Conservation (phyloP, 2,888 invertebrate species). For the Conistra vaccinii region DNA sequence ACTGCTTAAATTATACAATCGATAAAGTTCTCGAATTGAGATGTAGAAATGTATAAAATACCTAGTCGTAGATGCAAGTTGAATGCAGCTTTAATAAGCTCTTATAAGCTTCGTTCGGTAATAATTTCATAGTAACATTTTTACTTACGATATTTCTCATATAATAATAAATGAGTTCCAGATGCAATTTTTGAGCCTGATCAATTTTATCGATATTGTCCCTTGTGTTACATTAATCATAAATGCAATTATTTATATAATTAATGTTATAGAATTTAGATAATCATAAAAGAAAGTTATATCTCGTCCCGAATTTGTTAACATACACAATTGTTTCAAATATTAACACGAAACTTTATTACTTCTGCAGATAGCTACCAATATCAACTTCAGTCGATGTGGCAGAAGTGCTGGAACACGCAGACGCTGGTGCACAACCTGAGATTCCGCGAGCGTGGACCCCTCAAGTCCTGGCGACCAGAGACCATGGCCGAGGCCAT, state of each 20-base stretch:
- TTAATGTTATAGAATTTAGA: no score
- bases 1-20: slow-evolving; percentile 36
- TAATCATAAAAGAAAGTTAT: background rate
- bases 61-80: background rate
- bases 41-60: slow-evolving; percentile 12
- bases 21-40: slow-evolving; percentile 36
- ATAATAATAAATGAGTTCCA: background rate
- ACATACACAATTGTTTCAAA: background rate
- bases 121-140: background rate
- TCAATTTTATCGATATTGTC: background rate
- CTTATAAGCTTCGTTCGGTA: background rate
- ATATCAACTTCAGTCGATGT: slow-evolving; percentile 98
- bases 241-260: no score
- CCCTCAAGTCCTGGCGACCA: slow-evolving; percentile 97
- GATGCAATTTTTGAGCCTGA: background rate
- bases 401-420: slow-evolving; percentile 99
- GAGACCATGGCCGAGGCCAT: slow-evolving; percentile 99
- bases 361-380: slow-evolving; percentile 97
- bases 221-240: background rate
- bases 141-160: background rate
- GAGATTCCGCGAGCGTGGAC: slow-evolving; percentile 97
- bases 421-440: slow-evolving; percentile 97
- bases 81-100: slow-evolving; percentile 13
- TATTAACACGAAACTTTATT: slow-evolving; percentile 74
- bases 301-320: background rate